Evolutionary conservation across 53 echinoderm and acorn worm species (phyloP).

Genomic region (Apostichopus leukothele): DNA sequence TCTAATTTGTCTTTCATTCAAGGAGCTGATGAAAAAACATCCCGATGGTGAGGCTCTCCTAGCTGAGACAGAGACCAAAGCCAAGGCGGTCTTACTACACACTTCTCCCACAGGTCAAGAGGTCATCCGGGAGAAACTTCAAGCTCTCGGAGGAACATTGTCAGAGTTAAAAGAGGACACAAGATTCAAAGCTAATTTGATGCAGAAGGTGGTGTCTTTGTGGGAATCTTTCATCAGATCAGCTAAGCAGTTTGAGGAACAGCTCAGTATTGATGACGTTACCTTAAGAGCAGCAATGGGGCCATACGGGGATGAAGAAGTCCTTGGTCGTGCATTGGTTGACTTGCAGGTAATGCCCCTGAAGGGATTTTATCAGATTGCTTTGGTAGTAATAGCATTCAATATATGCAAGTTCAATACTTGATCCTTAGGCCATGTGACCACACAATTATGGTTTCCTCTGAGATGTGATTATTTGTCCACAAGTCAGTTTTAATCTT

Average conservation of each 20-base stretch:
- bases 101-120: constrained; percentile 68
- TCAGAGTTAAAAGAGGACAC: constrained; percentile 61
- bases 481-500: too few relatives aligned
- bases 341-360: not conserved
- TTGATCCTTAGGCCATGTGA: too few relatives aligned
- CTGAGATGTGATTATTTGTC: too few relatives aligned
- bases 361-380: not conserved
- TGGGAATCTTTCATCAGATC: constrained; percentile 62
- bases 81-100: constrained; percentile 59
- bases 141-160: constrained; percentile 64
- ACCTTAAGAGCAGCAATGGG: constrained; percentile 20
- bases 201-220: constrained; percentile 51
- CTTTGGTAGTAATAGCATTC: not conserved
- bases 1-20: too few relatives aligned
- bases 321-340: not conserved
- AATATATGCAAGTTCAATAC: not conserved
- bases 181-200: constrained; percentile 34
- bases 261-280: constrained; percentile 60
- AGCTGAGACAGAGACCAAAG: constrained; percentile 58
- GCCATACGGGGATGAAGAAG: constrained; percentile 9
- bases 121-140: constrained; percentile 65
- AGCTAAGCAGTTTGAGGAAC: constrained; percentile 48
- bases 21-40: constrained; percentile 56
- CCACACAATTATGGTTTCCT: too few relatives aligned
- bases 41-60: constrained; percentile 80